Evolutionary conservation across 1,140 invertebrate species (phyloP).

Genomic region (Caenorhabditis inopinata): DNA sequence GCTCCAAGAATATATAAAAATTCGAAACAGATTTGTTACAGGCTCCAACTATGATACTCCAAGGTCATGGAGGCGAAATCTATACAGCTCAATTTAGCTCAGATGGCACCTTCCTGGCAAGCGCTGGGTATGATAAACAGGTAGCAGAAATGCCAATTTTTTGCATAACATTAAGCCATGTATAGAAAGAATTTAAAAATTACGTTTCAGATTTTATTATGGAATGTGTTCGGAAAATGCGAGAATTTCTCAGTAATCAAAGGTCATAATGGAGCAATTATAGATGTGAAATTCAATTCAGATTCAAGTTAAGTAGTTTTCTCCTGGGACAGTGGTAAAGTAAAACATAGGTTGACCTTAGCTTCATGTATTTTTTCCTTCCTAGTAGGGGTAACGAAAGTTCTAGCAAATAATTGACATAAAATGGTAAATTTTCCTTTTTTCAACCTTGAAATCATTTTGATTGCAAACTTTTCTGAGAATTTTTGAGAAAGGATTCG

Average conservation of each 20-base stretch:
- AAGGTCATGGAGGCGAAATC: slow-evolving; percentile 94
- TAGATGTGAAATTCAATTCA: slow-evolving; percentile 91
- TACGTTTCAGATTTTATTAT: slow-evolving; percentile 72
- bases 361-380: no score
- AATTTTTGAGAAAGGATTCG: no score
- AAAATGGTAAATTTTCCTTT: no score
- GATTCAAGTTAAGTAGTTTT: slow-evolving; percentile 69
- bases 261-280: slow-evolving; percentile 89
- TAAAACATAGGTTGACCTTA: no score
- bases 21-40: slow-evolving; percentile 64
- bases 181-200: no score
- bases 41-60: slow-evolving; percentile 91
- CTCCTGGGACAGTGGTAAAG: no score
- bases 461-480: no score
- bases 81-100: slow-evolving; percentile 90
- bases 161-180: no score
- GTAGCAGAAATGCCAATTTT: slow-evolving; percentile 74
- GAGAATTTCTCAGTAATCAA: slow-evolving; percentile 87
- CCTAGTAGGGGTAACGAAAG: no score
- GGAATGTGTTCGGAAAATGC: slow-evolving; percentile 96
- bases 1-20: no score
- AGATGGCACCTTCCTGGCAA: slow-evolving; percentile 87
- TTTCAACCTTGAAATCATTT: no score
- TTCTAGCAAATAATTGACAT: no score
- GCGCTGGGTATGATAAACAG: slow-evolving; percentile 88